Base-by-base conservation (phyloP, 1,140 invertebrate species). In the Homarus americanus region DNA sequence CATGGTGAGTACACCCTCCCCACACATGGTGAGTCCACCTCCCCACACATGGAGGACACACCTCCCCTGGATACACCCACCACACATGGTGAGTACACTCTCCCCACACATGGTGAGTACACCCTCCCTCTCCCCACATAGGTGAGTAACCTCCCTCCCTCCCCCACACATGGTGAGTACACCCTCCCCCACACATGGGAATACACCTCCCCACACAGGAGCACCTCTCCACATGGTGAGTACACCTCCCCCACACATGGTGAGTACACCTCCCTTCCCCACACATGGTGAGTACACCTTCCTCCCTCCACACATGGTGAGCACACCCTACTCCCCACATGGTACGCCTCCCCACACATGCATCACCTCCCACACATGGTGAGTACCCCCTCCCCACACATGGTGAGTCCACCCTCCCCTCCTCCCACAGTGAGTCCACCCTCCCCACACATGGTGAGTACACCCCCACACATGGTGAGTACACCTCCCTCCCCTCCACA, bases 1-100 rank as follows among this genome's bases (percentile, higher is more conserved):
- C 40, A 44, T 44, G 73, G 73, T 76, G 34, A 85, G n/a, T n/a
- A n/a, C n/a, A n/a, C n/a, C n/a, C n/a, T n/a, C n/a, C n/a, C n/a
- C n/a, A 49, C 44, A 49, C 2, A 49, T 49, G 1, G 44, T 49
- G 44, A 49, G 44, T 49, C 9, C 44, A 9, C 9, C 44, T 17
- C 1, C 44, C 44, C 44, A 49, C 44, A 49, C 44, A 49, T 49
- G 44, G 44, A 10, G 44, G 17, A 17, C 17, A 49, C 44, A 0
- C 44, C 44, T 2, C 44, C 2, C 44, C 44, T 49, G 12, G 93
- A 93, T 93, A 75, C 95, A 93, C 79, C 88, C 93, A 40, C 85
- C 93, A 41, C 92, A 94, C 92, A 82, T 94, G 93, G 94, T 94
- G 86, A 92, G 88, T 92, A 90, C 75, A 78, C 90, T 90, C 76